Conservation (phyloP, 2,797 vertebrate species). For the Zalophus californianus region DNA sequence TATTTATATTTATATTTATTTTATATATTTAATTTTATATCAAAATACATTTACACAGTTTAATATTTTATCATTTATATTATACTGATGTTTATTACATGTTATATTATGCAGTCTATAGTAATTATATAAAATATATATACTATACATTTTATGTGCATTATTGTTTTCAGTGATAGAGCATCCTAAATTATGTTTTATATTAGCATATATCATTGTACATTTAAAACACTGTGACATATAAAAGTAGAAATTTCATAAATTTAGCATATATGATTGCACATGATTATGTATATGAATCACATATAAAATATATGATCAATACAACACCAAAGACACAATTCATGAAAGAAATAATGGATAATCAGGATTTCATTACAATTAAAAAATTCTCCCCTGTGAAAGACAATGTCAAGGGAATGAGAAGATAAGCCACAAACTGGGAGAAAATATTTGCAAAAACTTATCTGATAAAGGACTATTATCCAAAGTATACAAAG, state of each 20-base stretch:
- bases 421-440: background rate
- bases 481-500: background rate
- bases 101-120: background rate
- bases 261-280: background rate
- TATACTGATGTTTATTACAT: background rate
- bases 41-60: background rate
- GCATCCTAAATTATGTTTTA: background rate
- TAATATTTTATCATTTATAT: background rate
- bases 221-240: background rate
- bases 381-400: background rate
- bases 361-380: background rate
- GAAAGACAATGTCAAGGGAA: background rate
- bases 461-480: background rate
- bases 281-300: background rate
- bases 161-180: background rate
- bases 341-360: background rate
- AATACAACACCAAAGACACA: background rate
- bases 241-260: background rate
- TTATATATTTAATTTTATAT: background rate
- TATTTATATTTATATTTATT: background rate
- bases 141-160: background rate
- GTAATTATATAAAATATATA: background rate
- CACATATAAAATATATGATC: background rate
- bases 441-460: background rate
- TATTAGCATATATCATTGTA: background rate